A percentile compares a stretch with the other conserved stretches of the same genome.
phyloP scores from a whole-genome alignment of 2,888 invertebrate genomes.

The Eupithecia subfuscata region DNA sequence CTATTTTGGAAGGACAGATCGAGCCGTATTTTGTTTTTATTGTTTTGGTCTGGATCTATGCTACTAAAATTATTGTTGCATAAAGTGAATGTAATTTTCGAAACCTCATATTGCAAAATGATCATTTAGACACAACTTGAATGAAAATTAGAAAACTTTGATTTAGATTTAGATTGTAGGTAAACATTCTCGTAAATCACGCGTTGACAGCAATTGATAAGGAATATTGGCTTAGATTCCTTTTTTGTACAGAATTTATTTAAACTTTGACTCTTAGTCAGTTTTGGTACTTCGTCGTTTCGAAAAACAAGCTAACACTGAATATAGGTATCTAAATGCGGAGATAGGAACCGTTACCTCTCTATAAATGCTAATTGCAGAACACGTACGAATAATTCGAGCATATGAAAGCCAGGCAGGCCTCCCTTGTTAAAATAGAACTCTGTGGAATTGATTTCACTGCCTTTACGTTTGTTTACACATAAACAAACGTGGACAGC shows the following conservation, averaged over 20 bases:
- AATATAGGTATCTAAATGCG: background rate
- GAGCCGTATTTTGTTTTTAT: background rate
- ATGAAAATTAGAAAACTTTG: background rate
- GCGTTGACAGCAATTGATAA: slow-evolving; percentile 1
- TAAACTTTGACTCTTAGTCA: background rate
- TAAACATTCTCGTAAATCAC: slow-evolving; percentile 8
- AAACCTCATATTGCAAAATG: background rate
- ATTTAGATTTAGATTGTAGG: background rate
- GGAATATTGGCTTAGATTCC: background rate
- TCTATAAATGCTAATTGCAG: background rate
- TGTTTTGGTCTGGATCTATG: no score
- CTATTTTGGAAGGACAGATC: background rate
- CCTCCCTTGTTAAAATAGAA: background rate
- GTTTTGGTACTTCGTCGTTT: background rate
- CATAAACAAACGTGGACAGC: slow-evolving; percentile 31
- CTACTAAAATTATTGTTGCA: background rate
- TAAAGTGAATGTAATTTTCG: background rate
- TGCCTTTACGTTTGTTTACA: background rate
- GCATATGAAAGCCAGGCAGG: background rate
- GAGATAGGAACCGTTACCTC: background rate
- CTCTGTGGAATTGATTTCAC: slow-evolving; percentile 6
- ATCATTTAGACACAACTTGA: background rate
- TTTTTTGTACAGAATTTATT: background rate
- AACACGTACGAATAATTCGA: background rate
- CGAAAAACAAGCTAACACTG: background rate